Base-by-base conservation (phyloP, 1,140 invertebrate genomes). In the Eumaeus atala region DNA sequence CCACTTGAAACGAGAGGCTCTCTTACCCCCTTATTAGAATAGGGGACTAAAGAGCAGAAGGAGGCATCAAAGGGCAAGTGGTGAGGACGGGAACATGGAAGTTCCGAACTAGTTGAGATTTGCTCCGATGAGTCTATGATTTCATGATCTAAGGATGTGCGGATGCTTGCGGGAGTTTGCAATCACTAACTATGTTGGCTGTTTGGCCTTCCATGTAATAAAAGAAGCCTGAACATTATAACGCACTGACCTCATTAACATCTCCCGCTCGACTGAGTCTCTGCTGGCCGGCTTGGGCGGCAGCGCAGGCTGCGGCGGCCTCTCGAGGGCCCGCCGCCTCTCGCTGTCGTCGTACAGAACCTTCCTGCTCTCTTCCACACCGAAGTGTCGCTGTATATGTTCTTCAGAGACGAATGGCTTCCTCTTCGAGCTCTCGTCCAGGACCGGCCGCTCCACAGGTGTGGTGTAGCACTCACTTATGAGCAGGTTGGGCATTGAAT, bases 401-500 rank as follows among this genome's bases (percentile, higher is more conserved):
- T 84, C 81, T 48, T 84, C 83, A 3, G 83, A 86, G 4, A 86
- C 83, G 17, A 87, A 77, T 0, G 84, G 84, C 54, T 84, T 87
- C 6, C 84, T 53, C 51, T 86, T 82, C 6, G 21, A 28, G 36
- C 66, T 81, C 34, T 80, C 77, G 44, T 82, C 75, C 8, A 75
- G 64, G 5, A 64, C 47, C 2, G 65, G 61, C 34, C 63, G 69
- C 16, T 74, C 73, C 4, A 70, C 66, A 1, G 77, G 61, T 0
- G 71, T 59, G 0, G 72, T 62, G 54, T 89, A 89, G 21, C 84
- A 77, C 58, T 90, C 90, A 36, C 80, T 80, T 9, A 87, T 54
- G 0, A 87, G 59, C 6, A 93, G 74, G 76, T 93, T 92, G 0
- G 92, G 92, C 91, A 93, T 92, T 0, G 92, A 93, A 35, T 92